Conservation (phyloP, 1,140 invertebrate genomes). For the Halesus radiatus region DNA sequence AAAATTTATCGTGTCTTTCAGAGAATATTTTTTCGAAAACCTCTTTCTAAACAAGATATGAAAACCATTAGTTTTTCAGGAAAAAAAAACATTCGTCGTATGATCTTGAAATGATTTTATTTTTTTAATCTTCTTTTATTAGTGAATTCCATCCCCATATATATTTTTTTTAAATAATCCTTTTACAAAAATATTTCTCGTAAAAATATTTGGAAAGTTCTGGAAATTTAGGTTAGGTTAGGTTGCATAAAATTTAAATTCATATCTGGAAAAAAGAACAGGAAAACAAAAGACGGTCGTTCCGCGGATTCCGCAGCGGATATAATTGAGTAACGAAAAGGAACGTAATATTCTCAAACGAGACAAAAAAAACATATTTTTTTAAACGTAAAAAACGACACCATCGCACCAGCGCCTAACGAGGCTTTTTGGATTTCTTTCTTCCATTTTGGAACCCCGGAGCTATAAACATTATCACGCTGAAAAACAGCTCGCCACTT, state of each 20-base stretch:
- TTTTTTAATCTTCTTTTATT: no score
- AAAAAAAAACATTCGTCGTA: no score
- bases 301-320: conserved; percentile 1
- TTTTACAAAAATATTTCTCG: no score
- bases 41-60: no score
- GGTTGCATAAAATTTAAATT: background rate
- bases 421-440: background rate
- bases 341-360: conserved; percentile 12
- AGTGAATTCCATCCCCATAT: no score
- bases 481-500: background rate
- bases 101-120: no score
- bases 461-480: conserved; percentile 19
- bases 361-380: conserved; percentile 1
- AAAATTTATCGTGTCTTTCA: no score
- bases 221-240: no score
- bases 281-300: background rate
- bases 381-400: background rate
- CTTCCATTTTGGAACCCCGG: background rate
- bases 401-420: background rate
- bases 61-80: no score
- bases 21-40: no score
- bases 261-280: conserved; percentile 4
- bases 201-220: no score
- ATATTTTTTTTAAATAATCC: no score
- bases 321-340: conserved; percentile 23